Evolutionary conservation across 2,113 vertebrate genomes (phyloP).

Genomic region (Chauna torquata): DNA sequence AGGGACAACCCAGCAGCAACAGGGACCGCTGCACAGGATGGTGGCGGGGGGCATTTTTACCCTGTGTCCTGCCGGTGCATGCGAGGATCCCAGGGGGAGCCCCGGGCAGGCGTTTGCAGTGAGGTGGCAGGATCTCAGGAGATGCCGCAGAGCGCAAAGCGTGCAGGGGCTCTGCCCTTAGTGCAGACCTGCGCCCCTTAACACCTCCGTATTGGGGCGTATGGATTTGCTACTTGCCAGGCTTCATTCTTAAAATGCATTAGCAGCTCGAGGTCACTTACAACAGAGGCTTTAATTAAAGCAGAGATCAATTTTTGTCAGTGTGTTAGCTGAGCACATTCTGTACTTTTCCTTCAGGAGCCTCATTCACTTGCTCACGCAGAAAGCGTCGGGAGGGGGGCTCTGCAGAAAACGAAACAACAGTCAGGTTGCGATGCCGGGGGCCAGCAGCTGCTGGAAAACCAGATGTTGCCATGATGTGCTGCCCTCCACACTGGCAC

Average conservation of each 20-base stretch:
- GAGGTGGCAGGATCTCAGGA: not conserved
- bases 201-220: not conserved
- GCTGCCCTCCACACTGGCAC: accelerated
- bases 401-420: not conserved
- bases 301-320: slow-evolving; percentile 71
- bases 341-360: slow-evolving; percentile 68
- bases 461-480: not conserved
- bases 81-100: not conserved
- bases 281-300: slow-evolving; percentile 71
- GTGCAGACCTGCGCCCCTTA: not conserved
- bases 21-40: not conserved
- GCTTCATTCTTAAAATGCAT: slow-evolving; percentile 52
- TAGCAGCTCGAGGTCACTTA: slow-evolving; percentile 60
- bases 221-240: not conserved
- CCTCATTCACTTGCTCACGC: not conserved
- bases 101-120: accelerated
- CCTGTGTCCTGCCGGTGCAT: not conserved
- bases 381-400: not conserved
- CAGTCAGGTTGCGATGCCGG: accelerated
- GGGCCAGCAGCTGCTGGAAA: not conserved
- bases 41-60: not conserved
- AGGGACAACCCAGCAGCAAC: not conserved
- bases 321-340: slow-evolving; percentile 35
- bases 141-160: not conserved
- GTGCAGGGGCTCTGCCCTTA: not conserved